These are phyloP conservation scores for Notothenia rossii DNA, from an alignment of 2,113 vertebrate genomes.

Conservation along the genomic window DNA sequence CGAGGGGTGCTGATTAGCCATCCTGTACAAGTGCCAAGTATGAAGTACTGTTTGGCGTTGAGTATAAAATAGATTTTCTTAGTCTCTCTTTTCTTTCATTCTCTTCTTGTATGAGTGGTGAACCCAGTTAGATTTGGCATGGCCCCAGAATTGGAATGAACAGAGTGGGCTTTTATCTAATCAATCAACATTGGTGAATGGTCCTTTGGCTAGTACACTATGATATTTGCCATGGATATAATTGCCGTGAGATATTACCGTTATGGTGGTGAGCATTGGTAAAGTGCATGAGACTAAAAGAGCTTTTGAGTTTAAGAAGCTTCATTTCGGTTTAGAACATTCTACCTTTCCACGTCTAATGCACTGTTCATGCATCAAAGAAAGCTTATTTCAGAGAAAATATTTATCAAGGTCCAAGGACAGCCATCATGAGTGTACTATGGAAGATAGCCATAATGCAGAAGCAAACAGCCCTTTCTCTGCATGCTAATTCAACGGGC, in stretches of 20 bases:
- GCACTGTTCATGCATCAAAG: conserved; percentile 7
- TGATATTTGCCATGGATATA: conserved; percentile 41
- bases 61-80: conserved; percentile 39
- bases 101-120: conserved; percentile 55
- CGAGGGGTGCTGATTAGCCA: conserved; percentile 24
- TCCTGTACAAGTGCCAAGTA: conserved; percentile 38
- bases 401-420: conserved; percentile 22
- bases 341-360: conserved; percentile 18
- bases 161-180: conserved; percentile 47
- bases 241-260: conserved; percentile 2
- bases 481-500: conserved; percentile 42
- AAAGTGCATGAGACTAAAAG: conserved; percentile 42
- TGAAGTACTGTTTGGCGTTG: conserved; percentile 57
- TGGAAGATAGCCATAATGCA: conserved; percentile 36
- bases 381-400: conserved; percentile 5
- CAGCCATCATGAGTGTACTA: conserved; percentile 34
- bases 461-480: conserved; percentile 45
- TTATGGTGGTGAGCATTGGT: conserved; percentile 27
- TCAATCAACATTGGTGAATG: conserved; percentile 34
- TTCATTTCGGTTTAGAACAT: conserved; percentile 14
- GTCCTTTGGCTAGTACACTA: conserved; percentile 29
- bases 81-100: conserved; percentile 41
- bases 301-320: conserved; percentile 6
- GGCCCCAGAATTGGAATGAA: conserved; percentile 69
- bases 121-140: conserved; percentile 65